These are phyloP conservation scores for Heliocidaris erythrogramma DNA, from an alignment of 35 echinoderm and acorn worm species.

Conservation along the genomic window DNA sequence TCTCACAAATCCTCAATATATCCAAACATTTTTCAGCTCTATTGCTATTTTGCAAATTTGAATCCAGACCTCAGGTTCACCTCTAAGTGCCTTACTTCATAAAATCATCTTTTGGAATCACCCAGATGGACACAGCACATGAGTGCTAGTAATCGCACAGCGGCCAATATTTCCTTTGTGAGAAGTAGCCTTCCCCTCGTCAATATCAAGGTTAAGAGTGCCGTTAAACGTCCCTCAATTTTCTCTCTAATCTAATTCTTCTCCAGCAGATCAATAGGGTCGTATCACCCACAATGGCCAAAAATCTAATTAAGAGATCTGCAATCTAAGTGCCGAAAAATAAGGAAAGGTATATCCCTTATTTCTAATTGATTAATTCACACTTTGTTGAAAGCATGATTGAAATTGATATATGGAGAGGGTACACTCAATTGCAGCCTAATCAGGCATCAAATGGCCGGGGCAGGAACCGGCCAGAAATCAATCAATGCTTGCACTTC, in stretches of 20 bases:
- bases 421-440: constrained; percentile 2
- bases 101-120: background rate
- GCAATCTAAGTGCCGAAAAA: background rate
- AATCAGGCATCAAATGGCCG: constrained; percentile 25
- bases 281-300: background rate
- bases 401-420: background rate
- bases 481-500: constrained; percentile 30
- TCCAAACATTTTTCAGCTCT: background rate
- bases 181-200: background rate
- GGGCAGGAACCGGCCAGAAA: constrained; percentile 20
- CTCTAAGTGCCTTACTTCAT: background rate
- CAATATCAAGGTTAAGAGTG: background rate
- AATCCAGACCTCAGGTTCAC: background rate
- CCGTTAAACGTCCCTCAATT: background rate
- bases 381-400: constrained; percentile 11
- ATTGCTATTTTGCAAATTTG: background rate
- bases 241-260: background rate
- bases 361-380: constrained; percentile 19
- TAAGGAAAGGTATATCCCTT: background rate
- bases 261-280: background rate
- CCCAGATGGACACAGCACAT: too few species aligned
- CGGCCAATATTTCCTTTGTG: background rate
- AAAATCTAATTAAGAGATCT: constrained; percentile 13
- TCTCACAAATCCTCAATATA: background rate
- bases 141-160: background rate